Base-by-base conservation (phyloP, 1,140 invertebrate species). In the Calosoma granatense region DNA sequence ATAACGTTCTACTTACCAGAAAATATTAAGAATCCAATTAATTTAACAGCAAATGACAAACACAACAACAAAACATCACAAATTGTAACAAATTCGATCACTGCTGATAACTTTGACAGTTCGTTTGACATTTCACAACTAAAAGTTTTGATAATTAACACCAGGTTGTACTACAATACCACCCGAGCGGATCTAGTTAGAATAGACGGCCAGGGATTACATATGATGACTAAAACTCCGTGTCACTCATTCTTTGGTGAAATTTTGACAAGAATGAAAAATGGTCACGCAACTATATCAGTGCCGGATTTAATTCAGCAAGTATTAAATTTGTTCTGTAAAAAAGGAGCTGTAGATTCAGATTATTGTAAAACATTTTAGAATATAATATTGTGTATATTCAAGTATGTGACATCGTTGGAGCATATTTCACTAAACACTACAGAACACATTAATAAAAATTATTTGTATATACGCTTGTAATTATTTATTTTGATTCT, bases 181-280 rank as follows among this genome's bases (percentile, higher is more conserved):
- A 6, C 70, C 20, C 63, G 59, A 1, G 61, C 61, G 56, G 62
- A 64, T 17, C 60, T 64, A 12, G 63, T 73, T 1, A 65, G 64
- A 1, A 59, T 68, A 0, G 71, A 72, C 56, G 61, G 64, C 20
- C 59, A 66, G 53, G 71, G 67, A 6, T 59, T 67, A 47, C 68
- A 72, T 41, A 68, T 72, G 59, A 65, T 69, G 30, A 65, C 64
- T n/a, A 72, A 69, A 59, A 67, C 64, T 12, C 64, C 67, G 0
- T 73, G 71, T 53, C 69, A 73, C 59, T 68, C 68, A 6, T 72
- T 70, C 54, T 70, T 73, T 58, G 68, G 70, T 2, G 65, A 72
- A 51, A 55, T 71, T n/a, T 54, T 70, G 17, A 51, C 61, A 15
- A 56, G 62, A n/a, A 43, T 69, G 20, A 1, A 47, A 17, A 47